Percentiles rank a stretch among this genome's conserved stretches.
Conservation (phyloP, 2,888 invertebrate species). For the Drosophila meridionalis region DNA sequence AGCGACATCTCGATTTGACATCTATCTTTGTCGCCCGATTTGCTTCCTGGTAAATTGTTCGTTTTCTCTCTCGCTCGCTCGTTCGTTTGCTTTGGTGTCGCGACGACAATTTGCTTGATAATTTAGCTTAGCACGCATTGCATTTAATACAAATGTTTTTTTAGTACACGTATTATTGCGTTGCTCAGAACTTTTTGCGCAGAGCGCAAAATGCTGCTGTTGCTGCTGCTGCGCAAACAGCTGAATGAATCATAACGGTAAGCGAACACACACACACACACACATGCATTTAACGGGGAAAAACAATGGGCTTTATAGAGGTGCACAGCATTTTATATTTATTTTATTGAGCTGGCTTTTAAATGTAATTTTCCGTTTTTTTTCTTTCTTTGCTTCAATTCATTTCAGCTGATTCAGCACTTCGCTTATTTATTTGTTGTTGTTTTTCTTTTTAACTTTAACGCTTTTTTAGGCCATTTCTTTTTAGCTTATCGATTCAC, state of each 20-base stretch:
- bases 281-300: slow-evolving; percentile 19
- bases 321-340: slow-evolving; percentile 19
- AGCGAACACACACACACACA: slow-evolving; percentile 31
- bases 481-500: slow-evolving; percentile 3
- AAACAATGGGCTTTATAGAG: slow-evolving; percentile 27
- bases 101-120: slow-evolving; percentile 47
- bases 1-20: slow-evolving; percentile 68
- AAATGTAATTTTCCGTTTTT: slow-evolving; percentile 30
- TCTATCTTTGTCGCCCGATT: slow-evolving; percentile 77
- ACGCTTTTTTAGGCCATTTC: slow-evolving; percentile 57
- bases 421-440: slow-evolving; percentile 47
- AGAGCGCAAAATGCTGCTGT: slow-evolving; percentile 49
- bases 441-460: slow-evolving; percentile 42
- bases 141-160: slow-evolving; percentile 39
- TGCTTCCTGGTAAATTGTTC: slow-evolving; percentile 71
- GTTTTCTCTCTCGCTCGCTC: neutral
- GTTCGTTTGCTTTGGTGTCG: slow-evolving; percentile 16
- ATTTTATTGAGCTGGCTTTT: slow-evolving; percentile 16
- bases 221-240: slow-evolving; percentile 75
- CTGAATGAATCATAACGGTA: slow-evolving; percentile 77
- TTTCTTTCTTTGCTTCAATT: slow-evolving; percentile 20
- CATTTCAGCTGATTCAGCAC: slow-evolving; percentile 33
- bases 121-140: slow-evolving; percentile 46
- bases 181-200: slow-evolving; percentile 62
- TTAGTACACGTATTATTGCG: slow-evolving; percentile 44